These are phyloP conservation scores for Garrulus glandarius DNA, from an alignment of 2,797 vertebrate genomes.

Conservation along the genomic window DNA sequence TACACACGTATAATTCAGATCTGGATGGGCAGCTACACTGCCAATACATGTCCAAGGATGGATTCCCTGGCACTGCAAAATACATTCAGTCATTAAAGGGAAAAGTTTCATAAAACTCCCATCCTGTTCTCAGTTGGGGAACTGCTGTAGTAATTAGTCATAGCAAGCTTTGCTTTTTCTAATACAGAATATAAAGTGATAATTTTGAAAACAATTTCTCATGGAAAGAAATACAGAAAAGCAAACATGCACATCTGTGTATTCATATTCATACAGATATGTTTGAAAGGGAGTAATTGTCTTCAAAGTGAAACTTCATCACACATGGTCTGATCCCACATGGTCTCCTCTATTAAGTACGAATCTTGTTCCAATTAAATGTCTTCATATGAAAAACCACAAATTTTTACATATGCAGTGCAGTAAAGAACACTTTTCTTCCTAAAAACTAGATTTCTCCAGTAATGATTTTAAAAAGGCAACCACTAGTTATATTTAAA, in stretches of 20 bases:
- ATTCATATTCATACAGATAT: background rate
- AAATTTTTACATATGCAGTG: background rate
- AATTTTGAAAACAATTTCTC: background rate
- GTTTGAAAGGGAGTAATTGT: background rate
- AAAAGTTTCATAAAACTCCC: background rate
- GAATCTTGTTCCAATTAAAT: background rate
- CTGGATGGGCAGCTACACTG: background rate
- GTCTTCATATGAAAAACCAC: background rate
- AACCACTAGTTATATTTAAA: background rate
- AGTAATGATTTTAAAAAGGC: background rate
- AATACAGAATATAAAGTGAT: background rate
- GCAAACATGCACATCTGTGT: rapidly evolving
- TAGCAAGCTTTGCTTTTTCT: background rate
- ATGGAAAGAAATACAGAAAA: background rate
- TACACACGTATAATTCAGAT: rapidly evolving
- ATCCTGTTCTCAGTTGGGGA: background rate
- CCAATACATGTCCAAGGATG: background rate
- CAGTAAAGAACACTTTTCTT: background rate
- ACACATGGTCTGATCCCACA: background rate
- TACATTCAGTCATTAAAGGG: background rate
- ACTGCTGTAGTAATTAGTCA: background rate
- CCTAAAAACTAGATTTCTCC: background rate
- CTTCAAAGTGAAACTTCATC: background rate
- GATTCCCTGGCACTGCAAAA: background rate
- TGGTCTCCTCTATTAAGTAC: background rate